These are phyloP conservation scores for Dolichoris vasculosae DNA, from an alignment of 1,140 invertebrate genomes.

Conservation along the genomic window DNA sequence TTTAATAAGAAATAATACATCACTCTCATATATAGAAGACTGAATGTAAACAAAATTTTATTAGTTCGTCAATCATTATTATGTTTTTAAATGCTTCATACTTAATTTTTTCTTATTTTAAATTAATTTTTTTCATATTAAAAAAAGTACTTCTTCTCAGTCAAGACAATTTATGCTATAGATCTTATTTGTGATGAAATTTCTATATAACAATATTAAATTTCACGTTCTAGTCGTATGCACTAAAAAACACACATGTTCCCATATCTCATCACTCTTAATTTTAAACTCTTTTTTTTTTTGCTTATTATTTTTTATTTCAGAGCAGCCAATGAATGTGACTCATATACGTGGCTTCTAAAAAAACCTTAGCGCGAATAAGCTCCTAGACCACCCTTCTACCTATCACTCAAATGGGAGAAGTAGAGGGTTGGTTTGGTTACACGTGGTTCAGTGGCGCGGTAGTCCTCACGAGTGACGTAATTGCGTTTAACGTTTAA, in stretches of 20 bases:
- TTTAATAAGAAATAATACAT: no score
- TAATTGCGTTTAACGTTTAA: slow-evolving; percentile 73
- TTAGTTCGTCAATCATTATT: no score
- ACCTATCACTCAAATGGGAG: background rate
- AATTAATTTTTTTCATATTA: background rate
- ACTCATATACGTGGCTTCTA: slow-evolving; percentile 58
- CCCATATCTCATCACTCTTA: slow-evolving; percentile 32
- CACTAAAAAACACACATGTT: background rate
- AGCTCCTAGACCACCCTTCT: background rate
- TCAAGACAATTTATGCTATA: background rate
- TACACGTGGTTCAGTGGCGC: slow-evolving; percentile 34
- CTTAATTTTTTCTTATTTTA: no score
- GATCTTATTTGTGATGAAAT: slow-evolving; percentile 38
- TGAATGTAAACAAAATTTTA: no score
- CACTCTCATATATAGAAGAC: no score
- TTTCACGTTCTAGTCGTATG: background rate
- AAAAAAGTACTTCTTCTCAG: background rate
- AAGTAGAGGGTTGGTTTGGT: background rate
- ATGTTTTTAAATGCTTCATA: no score
- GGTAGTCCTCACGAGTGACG: slow-evolving; percentile 66
- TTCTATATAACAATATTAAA: slow-evolving; percentile 19
- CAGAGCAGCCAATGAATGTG: slow-evolving; percentile 71
- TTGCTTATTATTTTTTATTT: slow-evolving; percentile 4
- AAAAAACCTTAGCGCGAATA: background rate
- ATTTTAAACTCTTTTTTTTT: slow-evolving; percentile 14